Conservation (phyloP, 2,888 invertebrate genomes). For the Sesamia inferens region DNA sequence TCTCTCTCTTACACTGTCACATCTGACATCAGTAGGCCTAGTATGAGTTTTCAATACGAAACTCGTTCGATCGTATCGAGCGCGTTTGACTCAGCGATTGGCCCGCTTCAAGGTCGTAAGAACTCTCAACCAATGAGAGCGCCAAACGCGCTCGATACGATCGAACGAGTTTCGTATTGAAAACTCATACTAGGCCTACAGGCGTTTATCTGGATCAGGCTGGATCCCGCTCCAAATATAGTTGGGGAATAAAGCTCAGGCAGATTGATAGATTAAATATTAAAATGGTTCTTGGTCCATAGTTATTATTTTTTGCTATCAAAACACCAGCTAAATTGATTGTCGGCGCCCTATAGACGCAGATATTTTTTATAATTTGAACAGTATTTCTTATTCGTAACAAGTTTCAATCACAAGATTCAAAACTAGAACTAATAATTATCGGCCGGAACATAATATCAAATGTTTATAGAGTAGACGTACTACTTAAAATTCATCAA, state of each 20-base stretch:
- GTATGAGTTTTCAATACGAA: too few species aligned
- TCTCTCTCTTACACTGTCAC: too few species aligned
- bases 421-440: slow-evolving; percentile 42
- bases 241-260: background rate
- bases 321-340: slow-evolving; percentile 30
- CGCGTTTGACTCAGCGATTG: too few species aligned
- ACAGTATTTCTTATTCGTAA: slow-evolving; percentile 20
- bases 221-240: background rate
- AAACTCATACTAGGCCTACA: too few species aligned
- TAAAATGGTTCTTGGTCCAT: background rate
- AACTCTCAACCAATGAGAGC: too few species aligned
- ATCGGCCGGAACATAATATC: slow-evolving; percentile 45
- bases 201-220: background rate
- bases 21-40: too few species aligned
- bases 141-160: too few species aligned
- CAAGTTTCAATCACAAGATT: slow-evolving; percentile 31
- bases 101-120: too few species aligned
- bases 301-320: slow-evolving; percentile 10
- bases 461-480: background rate
- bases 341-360: slow-evolving; percentile 7
- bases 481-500: background rate
- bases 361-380: slow-evolving; percentile 4
- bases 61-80: too few species aligned
- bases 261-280: background rate
- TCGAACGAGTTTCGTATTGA: too few species aligned